Evolutionary conservation across 1,140 invertebrate genomes (phyloP).

Genomic region (Drosophila gunungcola): DNA sequence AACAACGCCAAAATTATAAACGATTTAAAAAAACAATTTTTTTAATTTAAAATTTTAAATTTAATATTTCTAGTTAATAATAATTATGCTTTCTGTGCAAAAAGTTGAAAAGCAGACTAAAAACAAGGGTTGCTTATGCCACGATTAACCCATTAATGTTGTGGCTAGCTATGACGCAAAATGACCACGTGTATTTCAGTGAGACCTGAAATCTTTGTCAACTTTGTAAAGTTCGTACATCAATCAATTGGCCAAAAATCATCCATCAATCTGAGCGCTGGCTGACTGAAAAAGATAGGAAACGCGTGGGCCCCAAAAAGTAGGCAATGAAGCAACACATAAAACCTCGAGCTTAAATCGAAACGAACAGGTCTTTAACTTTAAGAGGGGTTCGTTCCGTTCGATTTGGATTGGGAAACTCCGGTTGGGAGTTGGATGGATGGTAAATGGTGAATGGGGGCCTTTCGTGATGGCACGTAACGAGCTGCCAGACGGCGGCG

Average conservation of each 20-base stretch:
- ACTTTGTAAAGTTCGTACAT: conserved; percentile 42
- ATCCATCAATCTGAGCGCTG: conserved; percentile 50
- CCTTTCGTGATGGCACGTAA: conserved; percentile 53
- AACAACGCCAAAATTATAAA: no score
- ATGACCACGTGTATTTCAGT: conserved; percentile 4
- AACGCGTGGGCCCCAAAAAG: conserved; percentile 36
- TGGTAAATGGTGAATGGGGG: not conserved
- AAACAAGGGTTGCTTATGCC: not conserved
- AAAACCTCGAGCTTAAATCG: conserved; percentile 23
- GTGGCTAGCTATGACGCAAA: not conserved
- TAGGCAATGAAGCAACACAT: conserved; percentile 24
- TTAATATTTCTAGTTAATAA: no score
- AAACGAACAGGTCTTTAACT: conserved; percentile 36
- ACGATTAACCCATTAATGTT: conserved; percentile 29
- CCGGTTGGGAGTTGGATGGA: conserved; percentile 3
- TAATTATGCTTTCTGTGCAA: not conserved
- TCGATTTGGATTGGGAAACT: not conserved
- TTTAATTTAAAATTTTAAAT: not conserved
- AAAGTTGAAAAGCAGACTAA: not conserved
- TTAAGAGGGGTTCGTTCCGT: conserved; percentile 10
- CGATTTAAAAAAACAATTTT: no score
- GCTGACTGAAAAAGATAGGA: conserved; percentile 5
- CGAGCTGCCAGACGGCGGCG: conserved; percentile 38
- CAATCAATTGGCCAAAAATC: conserved; percentile 54
- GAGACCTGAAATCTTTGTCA: conserved; percentile 50